Base-by-base conservation (phyloP, 1,140 invertebrate genomes). In the Drosophila nasuta region DNA sequence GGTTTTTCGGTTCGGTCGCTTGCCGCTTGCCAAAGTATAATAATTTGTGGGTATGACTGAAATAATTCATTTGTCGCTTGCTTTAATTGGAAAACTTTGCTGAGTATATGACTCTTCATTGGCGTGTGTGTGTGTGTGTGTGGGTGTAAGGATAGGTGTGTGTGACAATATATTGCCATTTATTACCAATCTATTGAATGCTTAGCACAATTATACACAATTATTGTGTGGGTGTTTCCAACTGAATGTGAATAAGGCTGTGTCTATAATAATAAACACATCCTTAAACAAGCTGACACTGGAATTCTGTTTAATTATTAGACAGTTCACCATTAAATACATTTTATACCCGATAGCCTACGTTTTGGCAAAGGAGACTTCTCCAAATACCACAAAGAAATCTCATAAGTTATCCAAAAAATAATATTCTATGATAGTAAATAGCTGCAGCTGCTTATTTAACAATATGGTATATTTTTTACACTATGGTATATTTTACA, bases 11-110 rank as follows among this genome's bases (percentile, higher is more conserved):
- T 38, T 41, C 11, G 11, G 3, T 28, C 25, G 35, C 11, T 30
- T 35, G n/a, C 11, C 20, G 20, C 20, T 25, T 25, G 10, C 3
- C 38, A 1, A 41, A 17, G 62, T 35, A 64, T 64, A 43, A 43
- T 25, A 64, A 64, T 60, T 58, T 58, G 59, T 5, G 57, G 65
- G n/a, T 62, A 25, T 25, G 66, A 45, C 45, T 43, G 28, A 56
- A 71, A 88, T 82, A 79, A 79, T 51, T 63, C 46, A 64, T 64
- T 64, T 49, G 72, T 74, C 79, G 83, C 71, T 82, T 48, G 49
- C 68, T 58, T 68, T 87, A 87, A 87, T 87, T 88, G 79, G 83
- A 82, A 87, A 87, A 87, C 60, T 87, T 87, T 79, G 48, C 46
- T 38, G 49, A 56, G 58, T 30, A 7, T 51, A 8, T 46, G 5